A percentile compares a stretch with the other conserved stretches of the same genome.
These are phyloP conservation scores for Melieria crassipennis DNA, from an alignment of 2,888 invertebrate species.

Conservation along the genomic window DNA sequence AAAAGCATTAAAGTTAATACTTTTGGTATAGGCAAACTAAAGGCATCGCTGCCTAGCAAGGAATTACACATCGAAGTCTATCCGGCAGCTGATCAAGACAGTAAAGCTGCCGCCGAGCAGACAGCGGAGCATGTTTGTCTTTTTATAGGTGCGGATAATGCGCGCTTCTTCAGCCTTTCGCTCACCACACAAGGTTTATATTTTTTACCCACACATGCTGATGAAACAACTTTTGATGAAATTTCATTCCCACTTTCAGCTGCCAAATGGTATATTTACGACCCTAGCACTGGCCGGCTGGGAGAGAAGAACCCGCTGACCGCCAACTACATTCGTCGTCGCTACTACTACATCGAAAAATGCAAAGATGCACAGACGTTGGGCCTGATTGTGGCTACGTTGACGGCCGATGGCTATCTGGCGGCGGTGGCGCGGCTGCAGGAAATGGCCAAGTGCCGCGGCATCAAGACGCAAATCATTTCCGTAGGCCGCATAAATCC, in stretches of 20 bases:
- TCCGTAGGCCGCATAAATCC: slow-evolving; percentile 95
- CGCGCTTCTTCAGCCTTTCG: slow-evolving; percentile 73
- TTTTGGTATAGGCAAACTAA: slow-evolving; percentile 41
- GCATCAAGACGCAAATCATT: slow-evolving; percentile 90
- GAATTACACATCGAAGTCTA: slow-evolving; percentile 51
- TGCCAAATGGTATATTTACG: slow-evolving; percentile 70
- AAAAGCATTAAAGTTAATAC: not conserved
- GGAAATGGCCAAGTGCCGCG: slow-evolving; percentile 75
- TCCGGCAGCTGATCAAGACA: slow-evolving; percentile 51
- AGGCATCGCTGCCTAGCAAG: slow-evolving; percentile 44
- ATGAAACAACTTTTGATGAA: not conserved
- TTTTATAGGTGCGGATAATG: slow-evolving; percentile 74
- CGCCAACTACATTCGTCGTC: slow-evolving; percentile 77
- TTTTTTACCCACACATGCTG: not conserved
- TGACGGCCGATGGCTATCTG: slow-evolving; percentile 83
- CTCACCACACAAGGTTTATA: slow-evolving; percentile 68
- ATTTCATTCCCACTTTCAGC: slow-evolving; percentile 63
- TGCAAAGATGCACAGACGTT: slow-evolving; percentile 88
- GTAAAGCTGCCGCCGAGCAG: slow-evolving; percentile 56
- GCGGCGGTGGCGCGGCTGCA: slow-evolving; percentile 80
- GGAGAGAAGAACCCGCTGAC: slow-evolving; percentile 64
- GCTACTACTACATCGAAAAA: slow-evolving; percentile 87
- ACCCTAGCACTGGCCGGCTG: slow-evolving; percentile 66
- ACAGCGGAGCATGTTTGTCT: slow-evolving; percentile 71
- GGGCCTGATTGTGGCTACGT: slow-evolving; percentile 91